Evolutionary conservation across 2,113 vertebrate species (phyloP).

Genomic region (Ramphastos sulfuratus): DNA sequence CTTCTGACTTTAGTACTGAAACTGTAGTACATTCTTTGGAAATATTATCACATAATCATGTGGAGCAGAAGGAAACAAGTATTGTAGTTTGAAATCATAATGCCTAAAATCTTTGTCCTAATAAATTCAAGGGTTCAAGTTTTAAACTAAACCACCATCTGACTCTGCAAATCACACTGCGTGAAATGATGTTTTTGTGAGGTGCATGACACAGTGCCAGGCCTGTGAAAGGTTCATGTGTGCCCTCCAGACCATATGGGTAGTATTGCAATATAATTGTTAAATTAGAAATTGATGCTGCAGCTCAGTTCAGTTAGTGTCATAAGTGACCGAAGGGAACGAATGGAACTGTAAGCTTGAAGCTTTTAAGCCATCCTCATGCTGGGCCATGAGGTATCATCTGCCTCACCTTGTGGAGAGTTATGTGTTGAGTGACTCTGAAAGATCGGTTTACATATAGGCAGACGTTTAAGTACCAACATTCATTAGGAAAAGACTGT

Average conservation of each 20-base stretch:
- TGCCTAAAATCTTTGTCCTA: not conserved
- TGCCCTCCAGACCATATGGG: not conserved
- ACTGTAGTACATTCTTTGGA: not conserved
- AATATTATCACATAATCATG: not conserved
- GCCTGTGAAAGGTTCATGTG: not conserved
- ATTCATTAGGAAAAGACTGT: not conserved
- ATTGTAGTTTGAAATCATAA: not conserved
- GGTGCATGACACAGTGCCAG: not conserved
- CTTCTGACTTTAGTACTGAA: not conserved
- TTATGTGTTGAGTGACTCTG: fast-evolving
- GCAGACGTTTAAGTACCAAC: not conserved
- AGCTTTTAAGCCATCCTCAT: not conserved
- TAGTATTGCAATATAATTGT: not conserved
- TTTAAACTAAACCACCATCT: not conserved
- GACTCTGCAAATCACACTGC: not conserved
- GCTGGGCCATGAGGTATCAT: not conserved
- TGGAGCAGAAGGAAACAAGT: not conserved
- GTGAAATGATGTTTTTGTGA: not conserved
- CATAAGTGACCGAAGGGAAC: not conserved
- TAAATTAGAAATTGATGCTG: not conserved
- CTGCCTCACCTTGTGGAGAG: not conserved
- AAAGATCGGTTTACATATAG: not conserved
- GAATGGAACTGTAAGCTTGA: not conserved
- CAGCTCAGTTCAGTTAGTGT: not conserved
- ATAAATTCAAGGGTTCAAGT: not conserved